Percentiles rank a stretch among this genome's conserved stretches.
phyloP scores from a whole-genome alignment of 1,140 invertebrate genomes.

The Philopotamus ludificatus region DNA sequence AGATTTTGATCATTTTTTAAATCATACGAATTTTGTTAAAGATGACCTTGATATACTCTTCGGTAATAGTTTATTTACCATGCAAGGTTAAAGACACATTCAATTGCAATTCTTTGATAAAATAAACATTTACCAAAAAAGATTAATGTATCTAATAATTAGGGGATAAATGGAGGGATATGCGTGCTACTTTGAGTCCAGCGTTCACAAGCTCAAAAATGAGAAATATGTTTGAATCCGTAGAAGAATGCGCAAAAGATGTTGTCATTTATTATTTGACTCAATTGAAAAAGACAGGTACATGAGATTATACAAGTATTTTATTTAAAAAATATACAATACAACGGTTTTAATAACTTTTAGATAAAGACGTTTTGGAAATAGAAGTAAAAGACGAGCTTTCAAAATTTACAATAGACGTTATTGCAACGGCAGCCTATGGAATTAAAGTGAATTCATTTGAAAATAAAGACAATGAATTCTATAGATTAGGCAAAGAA shows the following conservation, averaged over 20 bases:
- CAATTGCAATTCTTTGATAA: neutral
- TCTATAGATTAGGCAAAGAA: conserved; percentile 49
- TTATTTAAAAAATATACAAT: neutral
- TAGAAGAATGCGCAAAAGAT: conserved; percentile 17
- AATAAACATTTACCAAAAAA: neutral
- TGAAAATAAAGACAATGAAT: conserved; percentile 50
- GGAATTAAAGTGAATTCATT: conserved; percentile 51
- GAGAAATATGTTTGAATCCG: conserved; percentile 42
- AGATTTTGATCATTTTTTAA: conserved; percentile 45
- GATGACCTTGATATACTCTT: conserved; percentile 42
- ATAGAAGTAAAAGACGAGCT: conserved; percentile 48
- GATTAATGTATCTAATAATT: neutral
- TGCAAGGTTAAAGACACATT: conserved; percentile 23
- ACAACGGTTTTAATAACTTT: neutral
- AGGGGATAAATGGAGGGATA: conserved; percentile 6
- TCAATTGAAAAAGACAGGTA: conserved; percentile 45
- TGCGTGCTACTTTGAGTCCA: conserved; percentile 45
- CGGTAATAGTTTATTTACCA: conserved; percentile 27
- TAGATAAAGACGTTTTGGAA: neutral
- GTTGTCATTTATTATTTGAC: conserved; percentile 43
- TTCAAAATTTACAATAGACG: conserved; percentile 50
- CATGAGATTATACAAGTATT: neutral
- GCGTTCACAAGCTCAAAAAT: conserved; percentile 48
- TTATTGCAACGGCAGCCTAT: conserved; percentile 52
- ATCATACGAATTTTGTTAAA: conserved; percentile 37